Conservation (phyloP, 2,888 invertebrate genomes). For the Macrophya annulata region DNA sequence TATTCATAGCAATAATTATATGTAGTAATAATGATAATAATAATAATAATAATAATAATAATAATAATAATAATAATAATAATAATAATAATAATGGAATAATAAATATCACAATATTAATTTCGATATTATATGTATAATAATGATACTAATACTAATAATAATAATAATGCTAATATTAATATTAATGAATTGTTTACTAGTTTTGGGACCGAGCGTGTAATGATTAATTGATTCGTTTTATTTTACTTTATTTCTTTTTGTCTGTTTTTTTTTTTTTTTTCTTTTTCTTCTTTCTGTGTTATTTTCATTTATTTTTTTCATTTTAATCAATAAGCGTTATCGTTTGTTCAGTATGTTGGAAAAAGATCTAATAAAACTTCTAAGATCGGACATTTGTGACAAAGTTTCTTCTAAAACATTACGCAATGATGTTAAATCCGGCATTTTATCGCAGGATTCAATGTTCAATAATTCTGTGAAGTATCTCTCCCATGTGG, state of each 20-base stretch:
- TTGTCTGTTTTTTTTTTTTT: too few relatives aligned
- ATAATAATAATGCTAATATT: background rate
- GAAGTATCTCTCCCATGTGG: conserved; percentile 91
- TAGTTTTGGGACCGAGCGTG: conserved; percentile 33
- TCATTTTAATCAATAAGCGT: conserved; percentile 68
- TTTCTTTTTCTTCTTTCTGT: too few relatives aligned
- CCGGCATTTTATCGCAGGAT: conserved; percentile 88
- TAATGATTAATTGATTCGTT: conserved; percentile 32
- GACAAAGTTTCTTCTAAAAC: conserved; percentile 75
- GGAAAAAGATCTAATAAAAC: conserved; percentile 73
- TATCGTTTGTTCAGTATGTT: conserved; percentile 78
- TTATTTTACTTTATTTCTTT: background rate
- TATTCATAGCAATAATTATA: too few relatives aligned
- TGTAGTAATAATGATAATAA: background rate
- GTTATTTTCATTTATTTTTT: background rate
- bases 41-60: background rate
- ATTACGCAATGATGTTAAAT: conserved; percentile 83
- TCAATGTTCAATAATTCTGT: conserved; percentile 90
- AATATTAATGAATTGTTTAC: conserved; percentile 10
- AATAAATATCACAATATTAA: conserved; percentile 53
- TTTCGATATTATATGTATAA: conserved; percentile 25
- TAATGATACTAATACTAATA: background rate
- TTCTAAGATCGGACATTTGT: conserved; percentile 70
- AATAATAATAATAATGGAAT: conserved; percentile 47
- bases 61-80: conserved; percentile 18